Evolutionary conservation across 1,140 invertebrate genomes (phyloP), one percentile per base, ranked within the genome.

Genomic region (Tetraneura akinire): DNA sequence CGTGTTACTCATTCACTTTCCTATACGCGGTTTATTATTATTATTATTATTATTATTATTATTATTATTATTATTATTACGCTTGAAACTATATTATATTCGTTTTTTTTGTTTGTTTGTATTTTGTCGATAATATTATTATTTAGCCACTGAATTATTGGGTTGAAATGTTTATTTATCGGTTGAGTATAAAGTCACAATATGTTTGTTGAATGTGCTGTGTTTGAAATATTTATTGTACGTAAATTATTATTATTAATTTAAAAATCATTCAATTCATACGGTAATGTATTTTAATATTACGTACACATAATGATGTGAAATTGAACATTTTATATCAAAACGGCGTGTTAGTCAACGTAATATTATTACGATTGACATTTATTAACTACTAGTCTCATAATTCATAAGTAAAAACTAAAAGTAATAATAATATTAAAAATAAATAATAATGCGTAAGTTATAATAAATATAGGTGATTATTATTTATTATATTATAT

Each of bases 141-240:
- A 47, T 70, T 51, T 71, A 29, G 29, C 68, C 23, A 71, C 26
- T 51, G 14, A 71, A 29, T 71, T 71, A 51, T 71, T 71, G 23
- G 16, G 51, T 51, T 51, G 26, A 32, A 51, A 71, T 71, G 49
- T 71, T 49, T 71, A 71, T 71, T 71, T 14, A 29, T 71, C 47
- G 26, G 26, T 71, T 71, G 16, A 71, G 32, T 37, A 37, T 4
- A 37, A 37, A 4, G 32, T 37, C n/a, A n/a, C n/a, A 37, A 37
- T 37, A 4, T 37, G 32, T 37, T 16, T 71, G 47, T 51, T 21
- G 47, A n/a, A 71, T 71, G 23, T 71, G 23, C 26, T 71, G 18
- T 29, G 45, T 71, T 29, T 71, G 10, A 71, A 71, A 51, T 71
- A 51, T 51, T 29, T 71, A 51, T 71, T 49, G 11, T 71, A 18